Evolutionary conservation across 2,113 vertebrate genomes (phyloP), one percentile per base, ranked within the genome.

Genomic region (Tenebrosternarchus preto): DNA sequence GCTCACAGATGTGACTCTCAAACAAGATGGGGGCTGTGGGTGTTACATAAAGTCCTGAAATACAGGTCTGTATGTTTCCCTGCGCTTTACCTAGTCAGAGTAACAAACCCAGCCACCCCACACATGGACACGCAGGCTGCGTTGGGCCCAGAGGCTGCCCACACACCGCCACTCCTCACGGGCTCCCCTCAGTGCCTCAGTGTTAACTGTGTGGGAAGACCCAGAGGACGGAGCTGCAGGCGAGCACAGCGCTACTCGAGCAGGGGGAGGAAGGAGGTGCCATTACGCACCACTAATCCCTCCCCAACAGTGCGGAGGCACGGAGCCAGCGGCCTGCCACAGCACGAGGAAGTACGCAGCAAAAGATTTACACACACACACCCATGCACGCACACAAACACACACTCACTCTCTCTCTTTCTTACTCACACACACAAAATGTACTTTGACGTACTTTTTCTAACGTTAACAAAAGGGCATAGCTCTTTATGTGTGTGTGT

Each of bases 11-110:
- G 24, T 31, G 36, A 78, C 81, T 66, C 84, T 82, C 81, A 86
- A 71, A 83, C 71, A 80, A 61, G n/a, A 83, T 33, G 74, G 76
- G 73, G 72, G 82, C 72, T 76, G 84, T 29, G 22, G 39, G 69
- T 53, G 50, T 86, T 86, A 76, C 25, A 81, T 83, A 79, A 83
- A 66, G 20, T 55, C 43, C 59, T 64, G 22, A 78, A 68, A 55
- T 43, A 70, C 69, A 77, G 68, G 2, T 50, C 55, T n/a, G 57
- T 73, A 33, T 76, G 27, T 1, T 66, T 17, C 63, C 19, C 29
- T 20, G 63, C 15, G 63, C 29, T 33, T 33, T 15, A 33, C 17
- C 29, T 19, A 20, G 63, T 20, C 29, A 33, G 31, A 2, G 12
- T 19, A 20, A 19, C 17, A 17, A 1, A 31, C 63, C 63, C 29